Evolutionary conservation across 2,113 vertebrate species (phyloP).

Genomic region (Xerus inauris): DNA sequence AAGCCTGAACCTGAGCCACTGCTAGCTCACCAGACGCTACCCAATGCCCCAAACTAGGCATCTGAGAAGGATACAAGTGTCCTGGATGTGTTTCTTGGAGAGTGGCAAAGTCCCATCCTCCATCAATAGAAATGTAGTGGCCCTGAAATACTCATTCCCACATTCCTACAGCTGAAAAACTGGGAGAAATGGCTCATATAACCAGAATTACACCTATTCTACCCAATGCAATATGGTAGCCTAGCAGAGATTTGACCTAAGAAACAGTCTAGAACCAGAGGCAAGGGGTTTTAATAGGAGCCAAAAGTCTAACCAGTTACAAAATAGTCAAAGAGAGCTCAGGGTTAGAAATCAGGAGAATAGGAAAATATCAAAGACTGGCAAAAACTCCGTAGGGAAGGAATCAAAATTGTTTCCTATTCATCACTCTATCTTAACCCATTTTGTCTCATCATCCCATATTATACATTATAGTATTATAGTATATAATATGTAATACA

Average conservation of each 20-base stretch:
- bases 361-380: background rate
- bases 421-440: background rate
- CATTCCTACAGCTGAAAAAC: conserved; percentile 1
- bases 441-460: background rate
- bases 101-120: background rate
- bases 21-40: background rate
- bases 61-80: background rate
- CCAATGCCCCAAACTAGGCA: background rate
- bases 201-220: background rate
- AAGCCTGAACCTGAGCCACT: background rate
- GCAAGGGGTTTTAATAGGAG: background rate
- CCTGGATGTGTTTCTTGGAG: background rate
- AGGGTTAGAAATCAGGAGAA: background rate
- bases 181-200: background rate
- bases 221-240: background rate
- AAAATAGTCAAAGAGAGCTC: background rate
- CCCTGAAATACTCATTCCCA: background rate
- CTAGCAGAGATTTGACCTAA: background rate
- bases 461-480: no score
- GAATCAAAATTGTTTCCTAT: background rate
- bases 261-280: background rate
- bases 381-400: background rate
- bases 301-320: background rate
- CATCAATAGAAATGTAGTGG: background rate
- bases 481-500: background rate